These are phyloP conservation scores for Seira ritae DNA, from an alignment of 2,888 invertebrate species.

Conservation along the genomic window DNA sequence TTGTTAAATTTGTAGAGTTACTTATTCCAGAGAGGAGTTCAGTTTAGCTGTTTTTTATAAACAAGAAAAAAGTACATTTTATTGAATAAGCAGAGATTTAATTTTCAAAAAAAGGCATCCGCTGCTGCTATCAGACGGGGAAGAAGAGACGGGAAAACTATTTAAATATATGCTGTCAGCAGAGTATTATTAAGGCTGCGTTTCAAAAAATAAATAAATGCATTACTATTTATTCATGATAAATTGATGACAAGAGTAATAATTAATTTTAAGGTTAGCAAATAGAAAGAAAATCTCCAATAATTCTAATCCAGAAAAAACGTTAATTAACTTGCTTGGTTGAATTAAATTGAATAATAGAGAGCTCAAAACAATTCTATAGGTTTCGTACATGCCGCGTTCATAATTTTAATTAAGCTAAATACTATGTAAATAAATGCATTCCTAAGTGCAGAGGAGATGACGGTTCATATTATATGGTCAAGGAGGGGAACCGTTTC, in stretches of 20 bases:
- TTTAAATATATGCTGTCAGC: slow-evolving; percentile 23
- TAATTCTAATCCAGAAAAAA: not conserved
- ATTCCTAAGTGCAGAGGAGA: no score
- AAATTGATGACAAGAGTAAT: slow-evolving; percentile 15
- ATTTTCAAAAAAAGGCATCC: slow-evolving; percentile 10
- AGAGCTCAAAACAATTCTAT: slow-evolving; percentile 4
- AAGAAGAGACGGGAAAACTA: not conserved
- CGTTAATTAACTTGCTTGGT: not conserved
- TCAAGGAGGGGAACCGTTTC: not conserved
- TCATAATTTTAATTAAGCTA: not conserved
- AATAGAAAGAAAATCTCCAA: not conserved
- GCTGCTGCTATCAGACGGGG: not conserved
- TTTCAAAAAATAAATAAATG: not conserved
- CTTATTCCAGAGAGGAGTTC: no score
- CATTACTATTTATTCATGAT: not conserved
- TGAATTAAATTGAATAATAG: not conserved
- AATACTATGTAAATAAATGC: not conserved
- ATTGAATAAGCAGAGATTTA: slow-evolving; percentile 17
- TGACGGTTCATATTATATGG: no score
- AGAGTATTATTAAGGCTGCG: slow-evolving; percentile 58
- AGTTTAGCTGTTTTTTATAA: no score
- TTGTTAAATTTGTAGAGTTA: slow-evolving; percentile 29
- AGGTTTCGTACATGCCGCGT: not conserved
- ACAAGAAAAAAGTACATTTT: not conserved
- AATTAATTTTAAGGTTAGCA: slow-evolving; percentile 17